Evolutionary conservation across 2,797 vertebrate genomes (phyloP).

Genomic region (Petrocephalus schoutedeni): DNA sequence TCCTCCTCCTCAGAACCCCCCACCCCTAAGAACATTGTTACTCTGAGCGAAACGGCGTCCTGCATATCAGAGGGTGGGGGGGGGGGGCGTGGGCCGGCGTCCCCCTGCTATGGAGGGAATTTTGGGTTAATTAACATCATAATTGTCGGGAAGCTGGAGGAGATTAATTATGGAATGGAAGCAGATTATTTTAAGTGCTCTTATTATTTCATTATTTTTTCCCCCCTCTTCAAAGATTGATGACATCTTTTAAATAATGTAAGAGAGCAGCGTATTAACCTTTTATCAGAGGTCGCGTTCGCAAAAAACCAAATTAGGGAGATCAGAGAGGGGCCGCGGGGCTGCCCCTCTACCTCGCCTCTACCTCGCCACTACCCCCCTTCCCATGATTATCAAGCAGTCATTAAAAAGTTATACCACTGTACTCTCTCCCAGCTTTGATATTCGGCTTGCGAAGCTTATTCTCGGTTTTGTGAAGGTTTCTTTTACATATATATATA

Average conservation of each 20-base stretch:
- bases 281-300: conserved; percentile 37
- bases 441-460: conserved; percentile 37
- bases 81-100: conserved; percentile 32
- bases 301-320: conserved; percentile 38
- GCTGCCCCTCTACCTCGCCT: not conserved
- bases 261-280: conserved; percentile 45
- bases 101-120: conserved; percentile 44
- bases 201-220: conserved; percentile 41
- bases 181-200: conserved; percentile 59
- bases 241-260: conserved; percentile 46
- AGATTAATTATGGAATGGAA: conserved; percentile 66
- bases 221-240: conserved; percentile 44
- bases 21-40: conserved; percentile 14
- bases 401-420: conserved; percentile 44
- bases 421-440: conserved; percentile 38
- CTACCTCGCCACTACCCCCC: not conserved
- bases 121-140: conserved; percentile 65
- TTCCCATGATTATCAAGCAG: conserved; percentile 40
- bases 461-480: not conserved
- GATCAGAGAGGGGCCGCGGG: conserved; percentile 43
- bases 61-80: conserved; percentile 14
- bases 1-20: not conserved
- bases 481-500: not conserved
- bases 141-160: conserved; percentile 55
- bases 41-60: conserved; percentile 6